Evolutionary conservation across 2,888 invertebrate species (phyloP).

Genomic region (Alviniconcha strummeri): DNA sequence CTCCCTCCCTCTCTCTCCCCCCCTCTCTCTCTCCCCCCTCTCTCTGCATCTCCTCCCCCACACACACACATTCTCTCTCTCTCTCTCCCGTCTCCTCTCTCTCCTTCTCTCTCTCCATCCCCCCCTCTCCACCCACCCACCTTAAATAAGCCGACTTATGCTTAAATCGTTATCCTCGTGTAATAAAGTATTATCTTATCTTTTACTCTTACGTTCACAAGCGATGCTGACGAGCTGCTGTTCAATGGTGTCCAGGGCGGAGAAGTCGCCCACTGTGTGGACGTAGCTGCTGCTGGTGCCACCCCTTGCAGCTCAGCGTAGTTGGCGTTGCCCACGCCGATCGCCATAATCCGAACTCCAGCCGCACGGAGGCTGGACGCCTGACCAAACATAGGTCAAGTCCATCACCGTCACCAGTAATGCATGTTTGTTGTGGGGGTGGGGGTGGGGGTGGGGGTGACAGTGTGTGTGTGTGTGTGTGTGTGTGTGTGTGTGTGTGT

Average conservation of each 20-base stretch:
- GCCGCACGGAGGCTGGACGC: not conserved
- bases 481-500: too few species aligned
- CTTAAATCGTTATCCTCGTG: too few species aligned
- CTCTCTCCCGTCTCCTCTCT: not conserved
- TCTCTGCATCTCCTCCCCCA: not conserved
- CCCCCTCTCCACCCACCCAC: not conserved
- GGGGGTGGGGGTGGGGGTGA: too few species aligned
- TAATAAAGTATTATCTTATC: too few species aligned
- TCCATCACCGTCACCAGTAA: too few species aligned
- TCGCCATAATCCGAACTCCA: not conserved
- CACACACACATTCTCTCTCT: too few species aligned
- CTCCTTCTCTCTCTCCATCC: not conserved
- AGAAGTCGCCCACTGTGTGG: not conserved
- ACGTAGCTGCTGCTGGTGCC: not conserved
- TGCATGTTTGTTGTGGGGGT: too few species aligned
- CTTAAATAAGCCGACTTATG: too few species aligned
- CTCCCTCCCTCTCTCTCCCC: not conserved
- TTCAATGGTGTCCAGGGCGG: not conserved
- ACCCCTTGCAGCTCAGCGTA: not conserved
- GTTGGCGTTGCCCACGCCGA: not conserved
- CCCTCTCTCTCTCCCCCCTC: not conserved
- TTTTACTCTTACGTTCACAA: slow-evolving; percentile 2
- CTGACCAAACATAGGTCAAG: not conserved
- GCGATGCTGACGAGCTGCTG: not conserved
- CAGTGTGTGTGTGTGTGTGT: too few species aligned